Base-by-base conservation (phyloP, 2,113 vertebrate species). In the Anthoscopus minutus region DNA sequence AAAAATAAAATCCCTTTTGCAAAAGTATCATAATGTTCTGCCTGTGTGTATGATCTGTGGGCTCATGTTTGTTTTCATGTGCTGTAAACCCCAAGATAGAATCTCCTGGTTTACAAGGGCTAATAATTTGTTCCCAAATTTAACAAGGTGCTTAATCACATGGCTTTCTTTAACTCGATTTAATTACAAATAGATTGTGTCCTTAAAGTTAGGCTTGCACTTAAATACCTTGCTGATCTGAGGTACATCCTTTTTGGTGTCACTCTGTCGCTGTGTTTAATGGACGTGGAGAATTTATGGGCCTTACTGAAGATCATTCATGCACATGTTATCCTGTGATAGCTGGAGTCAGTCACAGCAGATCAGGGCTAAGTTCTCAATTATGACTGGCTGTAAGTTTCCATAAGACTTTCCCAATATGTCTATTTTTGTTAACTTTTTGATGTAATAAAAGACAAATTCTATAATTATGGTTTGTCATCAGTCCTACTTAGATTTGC, bases 81-180 rank as follows among this genome's bases (percentile, higher is more conserved):
- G 56, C 91, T 21, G 6, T 58, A 87, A 95, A 79, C 77, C 56
- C 73, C 0, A 6, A 89, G 88, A 95, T 42, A 85, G 92, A 79
- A 95, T 94, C 92, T 87, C 57, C 27, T 53, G 40, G 22, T 94
- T 95, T 94, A 87, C 91, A 94, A 74, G 78, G 65, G 66, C 89
- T 88, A 69, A 73, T 90, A 82, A 92, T 89, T 94, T 96, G 82
- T 94, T 94, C 45, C 66, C 47, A 62, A 7, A 19, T 88, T 96
- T 95, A 95, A 96, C 90, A 90, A 93, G 95, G 50, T 54, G 42
- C 64, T 92, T 96, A 94, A 86, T 93, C 38, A 6, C 38, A 33
- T 7, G 42, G 42, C 78, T 82, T 91, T 81, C 73, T 84, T 82
- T 48, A 73, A 57, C 82, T 82, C 88, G 78, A 48, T 82, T 87